These are phyloP conservation scores for Cantharis lateralis DNA, from an alignment of 2,888 invertebrate species.

Conservation along the genomic window DNA sequence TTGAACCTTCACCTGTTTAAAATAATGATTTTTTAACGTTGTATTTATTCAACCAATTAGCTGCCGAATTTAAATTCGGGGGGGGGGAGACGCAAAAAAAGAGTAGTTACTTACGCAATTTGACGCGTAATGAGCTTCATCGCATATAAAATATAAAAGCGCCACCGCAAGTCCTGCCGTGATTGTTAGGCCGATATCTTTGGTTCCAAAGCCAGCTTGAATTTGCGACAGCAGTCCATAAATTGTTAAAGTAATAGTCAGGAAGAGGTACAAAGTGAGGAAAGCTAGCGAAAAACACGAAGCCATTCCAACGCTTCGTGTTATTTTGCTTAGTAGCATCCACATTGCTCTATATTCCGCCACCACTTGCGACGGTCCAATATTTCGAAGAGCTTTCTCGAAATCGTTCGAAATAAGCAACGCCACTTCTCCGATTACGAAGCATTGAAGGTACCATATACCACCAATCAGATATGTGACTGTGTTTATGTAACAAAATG, in stretches of 20 bases:
- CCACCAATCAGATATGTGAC: conserved; percentile 72
- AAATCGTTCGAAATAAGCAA: conserved; percentile 71
- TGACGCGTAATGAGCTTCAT: conserved; percentile 75
- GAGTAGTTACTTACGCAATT: conserved; percentile 62
- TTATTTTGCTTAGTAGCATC: conserved; percentile 71
- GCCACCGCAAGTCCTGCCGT: conserved; percentile 69
- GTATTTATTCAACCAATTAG: too few relatives aligned
- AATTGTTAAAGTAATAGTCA: conserved; percentile 75
- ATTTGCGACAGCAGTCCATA: conserved; percentile 75
- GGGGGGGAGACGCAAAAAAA: too few relatives aligned
- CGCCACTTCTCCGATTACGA: conserved; percentile 67
- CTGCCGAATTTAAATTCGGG: too few relatives aligned
- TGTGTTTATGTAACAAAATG: conserved; percentile 72
- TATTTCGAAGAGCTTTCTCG: conserved; percentile 68
- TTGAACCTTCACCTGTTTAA: conserved; percentile 65
- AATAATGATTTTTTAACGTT: background rate
- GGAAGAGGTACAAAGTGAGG: conserved; percentile 70
- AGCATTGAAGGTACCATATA: conserved; percentile 72
- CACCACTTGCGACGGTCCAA: conserved; percentile 71
- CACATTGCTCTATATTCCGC: conserved; percentile 73
- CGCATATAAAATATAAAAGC: conserved; percentile 73
- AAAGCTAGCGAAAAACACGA: conserved; percentile 72
- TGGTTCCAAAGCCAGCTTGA: conserved; percentile 72
- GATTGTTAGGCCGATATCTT: conserved; percentile 71
- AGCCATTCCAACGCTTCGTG: conserved; percentile 68